phyloP scores from a whole-genome alignment of 1,140 invertebrate species.

The Heliconius himera region DNA sequence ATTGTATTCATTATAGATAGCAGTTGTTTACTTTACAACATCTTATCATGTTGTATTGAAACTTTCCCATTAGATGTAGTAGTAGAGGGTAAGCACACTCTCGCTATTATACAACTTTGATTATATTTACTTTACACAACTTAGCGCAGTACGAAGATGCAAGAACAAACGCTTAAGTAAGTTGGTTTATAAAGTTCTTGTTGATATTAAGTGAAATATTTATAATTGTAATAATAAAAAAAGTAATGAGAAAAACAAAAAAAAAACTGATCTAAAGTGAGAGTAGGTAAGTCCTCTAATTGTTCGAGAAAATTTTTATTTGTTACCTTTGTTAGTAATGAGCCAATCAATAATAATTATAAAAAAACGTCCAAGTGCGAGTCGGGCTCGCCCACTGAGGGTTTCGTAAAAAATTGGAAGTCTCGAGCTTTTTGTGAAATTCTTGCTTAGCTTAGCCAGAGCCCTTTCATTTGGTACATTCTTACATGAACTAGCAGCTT shows the following conservation, averaged over 20 bases:
- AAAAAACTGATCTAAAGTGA: too few species aligned
- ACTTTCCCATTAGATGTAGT: not conserved
- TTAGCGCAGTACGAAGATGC: not conserved
- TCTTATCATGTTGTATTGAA: not conserved
- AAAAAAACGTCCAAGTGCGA: too few species aligned
- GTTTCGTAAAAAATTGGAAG: too few species aligned
- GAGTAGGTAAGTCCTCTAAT: too few species aligned
- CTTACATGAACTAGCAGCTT: too few species aligned
- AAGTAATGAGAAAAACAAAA: not conserved
- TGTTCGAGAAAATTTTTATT: too few species aligned
- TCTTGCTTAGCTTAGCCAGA: too few species aligned
- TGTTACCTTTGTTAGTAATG: too few species aligned
- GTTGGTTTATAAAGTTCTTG: not conserved
- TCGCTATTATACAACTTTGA: conserved; percentile 4
- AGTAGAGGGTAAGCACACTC: not conserved
- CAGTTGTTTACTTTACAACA: not conserved
- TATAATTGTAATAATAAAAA: not conserved
- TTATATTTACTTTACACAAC: conserved; percentile 8
- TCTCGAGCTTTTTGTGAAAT: too few species aligned
- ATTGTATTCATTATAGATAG: not conserved
- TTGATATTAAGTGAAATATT: not conserved
- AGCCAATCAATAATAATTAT: too few species aligned
- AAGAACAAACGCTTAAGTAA: conserved; percentile 7
- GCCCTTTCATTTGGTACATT: too few species aligned
- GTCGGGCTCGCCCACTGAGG: too few species aligned